Conservation (phyloP, 2,888 invertebrate species). For the Eledona agricola region DNA sequence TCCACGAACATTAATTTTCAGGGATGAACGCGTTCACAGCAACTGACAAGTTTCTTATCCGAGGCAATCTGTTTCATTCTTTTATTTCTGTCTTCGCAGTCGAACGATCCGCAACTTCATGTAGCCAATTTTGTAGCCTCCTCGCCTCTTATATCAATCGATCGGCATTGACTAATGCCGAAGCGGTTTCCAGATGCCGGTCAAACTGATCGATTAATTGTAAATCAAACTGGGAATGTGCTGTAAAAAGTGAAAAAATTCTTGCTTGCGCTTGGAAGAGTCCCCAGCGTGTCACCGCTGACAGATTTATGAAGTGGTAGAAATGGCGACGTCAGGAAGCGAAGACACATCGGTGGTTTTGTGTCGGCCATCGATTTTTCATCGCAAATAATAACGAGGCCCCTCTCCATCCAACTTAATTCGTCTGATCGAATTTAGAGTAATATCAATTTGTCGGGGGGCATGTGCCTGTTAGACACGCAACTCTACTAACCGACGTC, state of each 20-base stretch:
- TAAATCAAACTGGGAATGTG: no score
- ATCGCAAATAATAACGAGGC: slow-evolving; percentile 5
- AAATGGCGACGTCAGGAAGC: slow-evolving; percentile 33
- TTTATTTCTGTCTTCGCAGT: slow-evolving; percentile 57
- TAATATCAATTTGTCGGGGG: slow-evolving; percentile 37
- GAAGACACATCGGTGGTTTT: background rate
- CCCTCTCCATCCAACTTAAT: slow-evolving; percentile 30
- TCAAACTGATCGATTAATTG: slow-evolving; percentile 40
- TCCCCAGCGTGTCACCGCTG: slow-evolving; percentile 44
- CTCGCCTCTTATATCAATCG: slow-evolving; percentile 38
- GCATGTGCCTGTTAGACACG: slow-evolving; percentile 34
- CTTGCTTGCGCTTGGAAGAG: no score
- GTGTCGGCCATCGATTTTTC: slow-evolving; percentile 14
- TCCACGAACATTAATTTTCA: slow-evolving; percentile 61
- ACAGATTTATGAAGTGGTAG: slow-evolving; percentile 55
- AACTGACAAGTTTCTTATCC: slow-evolving; percentile 64
- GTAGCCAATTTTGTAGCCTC: slow-evolving; percentile 51
- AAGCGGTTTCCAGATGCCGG: slow-evolving; percentile 41
- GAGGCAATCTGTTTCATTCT: slow-evolving; percentile 62
- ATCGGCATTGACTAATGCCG: slow-evolving; percentile 53
- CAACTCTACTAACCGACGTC: slow-evolving; percentile 44
- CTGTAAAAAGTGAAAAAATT: no score
- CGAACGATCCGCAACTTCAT: slow-evolving; percentile 46
- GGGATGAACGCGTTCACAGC: slow-evolving; percentile 62
- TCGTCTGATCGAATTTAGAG: slow-evolving; percentile 36